Base-by-base conservation (phyloP, 2,113 vertebrate genomes). In the Elaphurus davidianus region DNA sequence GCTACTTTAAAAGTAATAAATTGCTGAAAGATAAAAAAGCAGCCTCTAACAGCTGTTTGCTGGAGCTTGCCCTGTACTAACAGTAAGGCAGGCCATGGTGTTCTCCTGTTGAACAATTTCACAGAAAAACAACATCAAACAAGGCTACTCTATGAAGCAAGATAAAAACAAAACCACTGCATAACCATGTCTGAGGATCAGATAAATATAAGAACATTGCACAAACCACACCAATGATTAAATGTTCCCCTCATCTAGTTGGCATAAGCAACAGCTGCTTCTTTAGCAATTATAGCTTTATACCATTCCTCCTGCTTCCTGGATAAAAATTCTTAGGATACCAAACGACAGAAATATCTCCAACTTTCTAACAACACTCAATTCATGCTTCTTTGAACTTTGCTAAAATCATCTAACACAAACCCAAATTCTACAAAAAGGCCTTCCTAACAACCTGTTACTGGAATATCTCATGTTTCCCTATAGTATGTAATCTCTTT, bases 1-100 rank as follows among this genome's bases (percentile, higher is more conserved):
- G 62, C 27, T 87, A 57, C 21, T 87, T 96, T 84, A 28, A 87
- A 94, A 94, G 36, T 55, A 96, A 60, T 86, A 96, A 93, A 90
- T 15, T 59, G 15, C 23, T 79, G 40, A 43, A 82, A 59, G 45
- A 78, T n/a, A 54, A 64, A 96, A 94, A 85, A 59, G 8, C n/a
- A 89, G 50, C 47, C 13, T 87, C 30, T 71, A 94, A 83, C 25
- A 94, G 27, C 27, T 88, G 40, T 71, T 30, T 83, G 12, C 50
- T 60, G 71, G 28, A 94, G 67, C 55, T 92, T 81, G 36, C 45
- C 36, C 76, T 54, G 57, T 52, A 91, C 27, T 89, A 79, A 94
- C 16, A 76, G 7, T 4, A 57, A 81, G 27, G 43, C 43, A 74
- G 33, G n/a, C 62, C 23, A 64, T 54, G 21, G 23, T 71, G 12